These are phyloP conservation scores for Rhinichthys klamathensis DNA, from an alignment of 2,113 vertebrate genomes.

Conservation along the genomic window DNA sequence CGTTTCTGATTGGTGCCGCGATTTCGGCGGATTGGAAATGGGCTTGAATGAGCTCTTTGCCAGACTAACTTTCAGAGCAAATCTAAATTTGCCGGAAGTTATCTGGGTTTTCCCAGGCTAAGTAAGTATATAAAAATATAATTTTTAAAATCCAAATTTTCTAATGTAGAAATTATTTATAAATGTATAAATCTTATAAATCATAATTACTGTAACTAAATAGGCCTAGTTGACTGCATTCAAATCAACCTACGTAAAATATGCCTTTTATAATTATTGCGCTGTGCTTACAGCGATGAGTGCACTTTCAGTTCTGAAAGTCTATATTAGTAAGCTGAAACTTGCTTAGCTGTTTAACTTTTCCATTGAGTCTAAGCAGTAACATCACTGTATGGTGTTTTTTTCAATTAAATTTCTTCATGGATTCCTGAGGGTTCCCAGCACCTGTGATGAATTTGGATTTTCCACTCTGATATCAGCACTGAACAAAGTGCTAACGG, in stretches of 20 bases:
- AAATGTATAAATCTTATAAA: not conserved
- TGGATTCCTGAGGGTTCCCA: slow-evolving; percentile 31
- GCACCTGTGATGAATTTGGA: slow-evolving; percentile 45
- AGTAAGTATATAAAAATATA: not conserved
- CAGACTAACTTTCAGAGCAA: no score
- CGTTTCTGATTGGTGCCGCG: no score
- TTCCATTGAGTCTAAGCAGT: not conserved
- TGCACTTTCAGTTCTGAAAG: not conserved
- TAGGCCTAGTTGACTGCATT: no score
- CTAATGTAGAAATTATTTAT: not conserved
- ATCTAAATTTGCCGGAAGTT: no score
- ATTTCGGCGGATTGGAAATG: no score
- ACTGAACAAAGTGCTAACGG: slow-evolving; percentile 37
- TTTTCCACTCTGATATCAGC: slow-evolving; percentile 42
- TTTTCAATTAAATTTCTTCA: slow-evolving; percentile 49
- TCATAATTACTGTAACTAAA: not conserved
- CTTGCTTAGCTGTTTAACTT: slow-evolving; percentile 25
- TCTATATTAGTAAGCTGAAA: slow-evolving; percentile 1
- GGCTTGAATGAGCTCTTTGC: no score
- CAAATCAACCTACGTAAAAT: not conserved
- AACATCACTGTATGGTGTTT: slow-evolving; percentile 29
- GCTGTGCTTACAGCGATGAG: not conserved
- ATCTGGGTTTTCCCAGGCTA: no score
- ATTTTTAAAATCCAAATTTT: not conserved
- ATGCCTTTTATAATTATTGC: not conserved